phyloP scores from a whole-genome alignment of 2,888 invertebrate genomes.

The Orchesella flavescens region DNA sequence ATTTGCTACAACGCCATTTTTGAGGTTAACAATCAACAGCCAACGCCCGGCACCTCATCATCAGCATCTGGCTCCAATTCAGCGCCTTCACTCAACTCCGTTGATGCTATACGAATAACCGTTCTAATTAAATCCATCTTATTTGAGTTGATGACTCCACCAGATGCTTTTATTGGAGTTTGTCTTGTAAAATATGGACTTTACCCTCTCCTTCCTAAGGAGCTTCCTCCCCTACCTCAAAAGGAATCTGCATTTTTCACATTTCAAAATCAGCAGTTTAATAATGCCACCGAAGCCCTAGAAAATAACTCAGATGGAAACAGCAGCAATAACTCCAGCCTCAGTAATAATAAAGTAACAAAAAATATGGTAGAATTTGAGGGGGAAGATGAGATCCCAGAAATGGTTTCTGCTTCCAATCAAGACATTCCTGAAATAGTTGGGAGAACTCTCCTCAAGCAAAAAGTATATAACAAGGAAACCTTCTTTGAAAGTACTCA shows the following conservation, averaged over 20 bases:
- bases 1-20: conserved; percentile 69
- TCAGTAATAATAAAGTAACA: background rate
- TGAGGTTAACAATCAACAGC: conserved; percentile 47
- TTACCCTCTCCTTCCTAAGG: conserved; percentile 70
- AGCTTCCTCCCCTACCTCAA: conserved; percentile 69
- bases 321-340: background rate
- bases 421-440: conserved; percentile 70
- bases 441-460: conserved; percentile 47
- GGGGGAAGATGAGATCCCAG: conserved; percentile 37
- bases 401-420: conserved; percentile 43
- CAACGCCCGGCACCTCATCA: conserved; percentile 25
- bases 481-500: conserved; percentile 59
- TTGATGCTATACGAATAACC: conserved; percentile 67
- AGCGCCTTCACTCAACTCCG: conserved; percentile 40
- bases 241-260: conserved; percentile 68
- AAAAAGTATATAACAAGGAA: conserved; percentile 60
- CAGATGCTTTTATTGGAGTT: conserved; percentile 70
- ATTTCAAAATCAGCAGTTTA: conserved; percentile 62
- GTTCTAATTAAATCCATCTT: conserved; percentile 69
- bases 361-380: conserved; percentile 25
- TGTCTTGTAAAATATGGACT: conserved; percentile 69
- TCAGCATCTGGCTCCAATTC: conserved; percentile 13
- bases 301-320: conserved; percentile 25
- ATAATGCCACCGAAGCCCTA: conserved; percentile 45
- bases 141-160: conserved; percentile 71